Conservation (phyloP, 2,888 invertebrate genomes). For the Brachylomia viminalis region DNA sequence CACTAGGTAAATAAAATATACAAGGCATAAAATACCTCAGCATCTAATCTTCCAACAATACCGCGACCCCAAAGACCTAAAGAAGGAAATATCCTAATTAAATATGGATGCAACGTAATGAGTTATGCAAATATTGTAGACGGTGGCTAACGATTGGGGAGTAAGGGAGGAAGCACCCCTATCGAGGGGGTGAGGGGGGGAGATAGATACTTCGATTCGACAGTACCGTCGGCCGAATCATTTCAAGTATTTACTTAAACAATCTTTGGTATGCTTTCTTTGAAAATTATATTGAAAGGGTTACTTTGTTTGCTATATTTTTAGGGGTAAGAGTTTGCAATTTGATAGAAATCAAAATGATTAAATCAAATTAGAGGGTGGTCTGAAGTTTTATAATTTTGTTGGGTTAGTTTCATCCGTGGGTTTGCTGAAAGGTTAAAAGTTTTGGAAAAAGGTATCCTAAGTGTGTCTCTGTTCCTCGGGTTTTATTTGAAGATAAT, state of each 20-base stretch:
- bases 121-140: slow-evolving; percentile 89
- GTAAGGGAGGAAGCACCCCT: slow-evolving; percentile 38
- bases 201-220: slow-evolving; percentile 65
- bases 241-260: slow-evolving; percentile 76
- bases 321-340: slow-evolving; percentile 57
- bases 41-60: slow-evolving; percentile 62
- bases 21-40: slow-evolving; percentile 36
- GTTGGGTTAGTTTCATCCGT: slow-evolving; percentile 22
- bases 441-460: not conserved
- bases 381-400: slow-evolving; percentile 52
- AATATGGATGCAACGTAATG: slow-evolving; percentile 90
- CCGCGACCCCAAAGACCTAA: slow-evolving; percentile 66
- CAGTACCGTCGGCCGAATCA: slow-evolving; percentile 77
- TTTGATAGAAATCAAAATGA: slow-evolving; percentile 50
- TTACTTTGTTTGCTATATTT: slow-evolving; percentile 70
- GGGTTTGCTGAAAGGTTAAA: not conserved
- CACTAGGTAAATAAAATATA: not conserved
- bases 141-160: slow-evolving; percentile 82
- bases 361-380: slow-evolving; percentile 51
- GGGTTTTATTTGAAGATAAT: not conserved
- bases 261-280: slow-evolving; percentile 74
- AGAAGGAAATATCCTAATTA: slow-evolving; percentile 88
- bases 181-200: slow-evolving; percentile 50
- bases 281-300: slow-evolving; percentile 73
- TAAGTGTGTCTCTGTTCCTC: not conserved